phyloP scores from a whole-genome alignment of 2,888 invertebrate genomes.

The Chrysina gloriosa region DNA sequence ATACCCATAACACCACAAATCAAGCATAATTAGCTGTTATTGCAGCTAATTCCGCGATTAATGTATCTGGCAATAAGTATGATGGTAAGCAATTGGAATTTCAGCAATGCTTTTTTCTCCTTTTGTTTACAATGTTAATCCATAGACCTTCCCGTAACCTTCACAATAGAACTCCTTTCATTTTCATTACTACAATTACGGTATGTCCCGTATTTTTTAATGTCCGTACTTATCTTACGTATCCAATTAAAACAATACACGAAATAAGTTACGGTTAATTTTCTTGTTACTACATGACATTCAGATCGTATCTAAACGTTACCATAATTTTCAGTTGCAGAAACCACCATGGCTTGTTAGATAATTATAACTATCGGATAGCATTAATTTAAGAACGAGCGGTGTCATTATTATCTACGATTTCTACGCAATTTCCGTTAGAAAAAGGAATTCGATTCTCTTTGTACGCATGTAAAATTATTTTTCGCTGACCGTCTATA shows the following conservation, averaged over 20 bases:
- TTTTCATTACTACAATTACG: constrained; percentile 22
- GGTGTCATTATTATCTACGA: not conserved
- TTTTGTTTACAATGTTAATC: constrained; percentile 16
- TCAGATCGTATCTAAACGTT: not conserved
- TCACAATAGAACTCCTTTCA: constrained; percentile 24
- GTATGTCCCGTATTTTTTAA: constrained; percentile 7
- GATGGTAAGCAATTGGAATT: constrained; percentile 10
- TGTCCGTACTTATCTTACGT: not conserved
- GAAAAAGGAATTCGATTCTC: constrained; percentile 1
- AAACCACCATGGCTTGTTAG: not conserved
- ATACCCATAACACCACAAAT: no score
- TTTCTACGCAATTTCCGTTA: not conserved
- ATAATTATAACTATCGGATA: not conserved
- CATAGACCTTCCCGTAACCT: constrained; percentile 23
- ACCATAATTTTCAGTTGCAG: not conserved
- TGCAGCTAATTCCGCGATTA: not conserved
- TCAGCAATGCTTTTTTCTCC: constrained; percentile 12
- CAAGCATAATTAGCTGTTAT: no score
- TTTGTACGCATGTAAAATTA: not conserved
- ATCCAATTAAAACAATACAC: not conserved
- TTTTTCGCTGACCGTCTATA: not conserved
- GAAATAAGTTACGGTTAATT: not conserved
- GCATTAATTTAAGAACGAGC: not conserved
- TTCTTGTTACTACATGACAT: constrained; percentile 7
- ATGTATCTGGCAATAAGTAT: not conserved